A percentile compares a stretch with the other conserved stretches of the same genome.
Evolutionary conservation across 2,797 vertebrate genomes (phyloP).

Genomic region (Iguana delicatissima): DNA sequence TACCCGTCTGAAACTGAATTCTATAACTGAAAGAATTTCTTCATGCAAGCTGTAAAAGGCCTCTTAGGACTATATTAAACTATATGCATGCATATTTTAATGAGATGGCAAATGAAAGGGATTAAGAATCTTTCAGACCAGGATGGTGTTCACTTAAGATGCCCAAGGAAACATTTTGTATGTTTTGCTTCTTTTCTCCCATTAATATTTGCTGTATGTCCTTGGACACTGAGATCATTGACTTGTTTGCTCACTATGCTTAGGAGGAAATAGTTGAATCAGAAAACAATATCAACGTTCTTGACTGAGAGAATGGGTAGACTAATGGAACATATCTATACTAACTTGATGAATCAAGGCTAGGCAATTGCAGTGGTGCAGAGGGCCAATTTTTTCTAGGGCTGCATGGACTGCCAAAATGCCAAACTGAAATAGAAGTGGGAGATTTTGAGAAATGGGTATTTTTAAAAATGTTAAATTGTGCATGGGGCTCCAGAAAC

Average conservation of each 20-base stretch:
- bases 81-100: not conserved
- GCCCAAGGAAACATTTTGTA: not conserved
- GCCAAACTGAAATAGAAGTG: too few relatives aligned
- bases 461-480: too few relatives aligned
- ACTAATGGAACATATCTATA: not conserved
- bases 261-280: not conserved
- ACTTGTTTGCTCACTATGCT: too few relatives aligned
- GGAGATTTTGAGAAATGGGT: too few relatives aligned
- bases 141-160: not conserved
- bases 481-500: too few relatives aligned
- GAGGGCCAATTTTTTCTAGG: too few relatives aligned
- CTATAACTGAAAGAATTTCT: too few relatives aligned
- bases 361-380: too few relatives aligned
- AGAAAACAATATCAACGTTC: not conserved
- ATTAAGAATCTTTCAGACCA: not conserved
- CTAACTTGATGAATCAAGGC: not conserved
- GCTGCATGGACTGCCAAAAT: too few relatives aligned
- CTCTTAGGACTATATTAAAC: not conserved
- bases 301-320: not conserved
- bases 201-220: not conserved
- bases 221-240: not conserved
- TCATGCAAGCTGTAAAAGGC: not conserved
- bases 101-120: not conserved
- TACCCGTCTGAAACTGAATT: too few relatives aligned
- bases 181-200: not conserved